These are phyloP conservation scores for Catocala fraxini DNA, from an alignment of 2,888 invertebrate genomes.

Conservation along the genomic window DNA sequence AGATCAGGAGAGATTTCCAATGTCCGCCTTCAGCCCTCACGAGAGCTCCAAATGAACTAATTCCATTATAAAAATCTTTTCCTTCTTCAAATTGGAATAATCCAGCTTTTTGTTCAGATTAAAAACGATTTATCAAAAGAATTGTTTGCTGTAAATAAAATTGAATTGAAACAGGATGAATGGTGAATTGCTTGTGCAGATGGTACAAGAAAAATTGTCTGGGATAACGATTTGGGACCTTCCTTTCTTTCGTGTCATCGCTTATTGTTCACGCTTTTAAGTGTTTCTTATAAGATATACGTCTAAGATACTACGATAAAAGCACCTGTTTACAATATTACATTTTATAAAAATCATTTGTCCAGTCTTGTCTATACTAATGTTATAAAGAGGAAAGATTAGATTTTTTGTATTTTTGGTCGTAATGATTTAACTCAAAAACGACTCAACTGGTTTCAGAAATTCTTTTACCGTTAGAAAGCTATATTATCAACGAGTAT, in stretches of 20 bases:
- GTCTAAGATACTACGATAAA: too few species aligned
- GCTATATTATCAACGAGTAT: too few species aligned
- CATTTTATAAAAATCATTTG: too few species aligned
- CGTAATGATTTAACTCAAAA: too few species aligned
- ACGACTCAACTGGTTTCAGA: too few species aligned
- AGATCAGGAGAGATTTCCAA: constrained; percentile 52
- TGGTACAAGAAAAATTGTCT: constrained; percentile 53
- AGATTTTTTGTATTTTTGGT: too few species aligned
- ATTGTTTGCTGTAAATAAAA: constrained; percentile 58
- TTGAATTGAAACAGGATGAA: constrained; percentile 46
- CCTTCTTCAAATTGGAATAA: constrained; percentile 53
- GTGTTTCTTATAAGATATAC: background rate
- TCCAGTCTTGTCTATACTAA: too few species aligned
- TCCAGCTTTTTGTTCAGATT: constrained; percentile 59
- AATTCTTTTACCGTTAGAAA: too few species aligned
- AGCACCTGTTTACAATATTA: too few species aligned
- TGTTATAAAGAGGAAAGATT: too few species aligned
- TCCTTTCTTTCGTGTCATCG: constrained; percentile 8
- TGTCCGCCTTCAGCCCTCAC: constrained; percentile 40
- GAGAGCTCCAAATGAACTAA: constrained; percentile 52
- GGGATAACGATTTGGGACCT: constrained; percentile 27
- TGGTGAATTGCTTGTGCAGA: constrained; percentile 47
- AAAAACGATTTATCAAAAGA: constrained; percentile 64
- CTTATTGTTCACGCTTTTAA: constrained; percentile 27
- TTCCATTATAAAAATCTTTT: constrained; percentile 59